Base-by-base conservation (phyloP, 2,888 invertebrate genomes). In the Volucella zonaria region DNA sequence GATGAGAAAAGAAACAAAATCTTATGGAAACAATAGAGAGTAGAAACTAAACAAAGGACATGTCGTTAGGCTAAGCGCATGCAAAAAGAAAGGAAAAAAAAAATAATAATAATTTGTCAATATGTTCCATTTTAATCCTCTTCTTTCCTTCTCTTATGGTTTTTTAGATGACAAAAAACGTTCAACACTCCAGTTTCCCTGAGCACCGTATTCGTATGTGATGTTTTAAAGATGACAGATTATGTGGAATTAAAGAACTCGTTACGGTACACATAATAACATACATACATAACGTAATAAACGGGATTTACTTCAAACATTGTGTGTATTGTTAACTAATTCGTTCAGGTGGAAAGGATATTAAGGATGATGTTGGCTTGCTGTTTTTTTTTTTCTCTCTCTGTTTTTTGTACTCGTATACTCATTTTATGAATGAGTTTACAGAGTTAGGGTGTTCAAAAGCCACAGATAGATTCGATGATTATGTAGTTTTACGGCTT, bases 261-360 rank as follows among this genome's bases (percentile, higher is more conserved):
- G 82, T 78, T 77, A 56, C 62, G 78, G 67, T 62, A 73, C 73
- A 67, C 66, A 56, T 73, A 62, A 61, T 66, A 77, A 67, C 61
- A 56, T 67, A 67, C 71, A 77, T n/a, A n/a, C n/a, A n/a, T n/a
- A n/a, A 62, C 61, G 61, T 67, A 67, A 77, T 82, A 78, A 70
- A 62, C 68, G 15, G 78, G 82, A 67, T 78, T 67, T 62, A 66
- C 43, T 66, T 18, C 31, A 67, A 66, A 14, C 58, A 62, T 43
- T 73, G 45, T 82, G 12, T 52, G 62, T 73, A 73, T 73, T 78
- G 77, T 56, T 62, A 45, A 61, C 49, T 58, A 82, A 67, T 67
- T 77, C 82, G 61, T 77, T 82, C 73, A 77, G 76, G 82, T 78
- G 73, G 66, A 82, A 82, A 56, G 54, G 61, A 67, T 67, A 67